A percentile compares a stretch with the other conserved stretches of the same genome.
phyloP scores from a whole-genome alignment of 2,888 invertebrate species.

The Nasonia oneida region DNA sequence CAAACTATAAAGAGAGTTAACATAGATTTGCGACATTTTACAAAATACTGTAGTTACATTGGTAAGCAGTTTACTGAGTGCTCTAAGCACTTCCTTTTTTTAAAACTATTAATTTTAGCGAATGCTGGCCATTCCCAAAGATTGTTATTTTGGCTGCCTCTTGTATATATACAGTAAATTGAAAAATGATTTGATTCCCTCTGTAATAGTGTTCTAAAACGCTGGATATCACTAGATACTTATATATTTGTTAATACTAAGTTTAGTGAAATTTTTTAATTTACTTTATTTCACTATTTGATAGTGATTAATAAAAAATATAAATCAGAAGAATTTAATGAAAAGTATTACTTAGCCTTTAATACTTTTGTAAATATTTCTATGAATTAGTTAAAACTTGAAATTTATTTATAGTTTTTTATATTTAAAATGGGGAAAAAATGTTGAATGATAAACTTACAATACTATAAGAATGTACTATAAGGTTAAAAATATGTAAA shows the following conservation, averaged over 20 bases:
- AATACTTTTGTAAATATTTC: constrained; percentile 43
- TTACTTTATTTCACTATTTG: not conserved
- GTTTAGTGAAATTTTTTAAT: constrained; percentile 5
- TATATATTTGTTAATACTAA: constrained; percentile 14
- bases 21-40: constrained; percentile 3
- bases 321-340: constrained; percentile 25
- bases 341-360: constrained; percentile 26
- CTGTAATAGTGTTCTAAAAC: constrained; percentile 22
- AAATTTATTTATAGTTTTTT: constrained; percentile 6
- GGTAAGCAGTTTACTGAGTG: not conserved
- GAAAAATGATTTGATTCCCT: constrained; percentile 38
- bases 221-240: constrained; percentile 54
- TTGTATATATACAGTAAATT: constrained; percentile 47
- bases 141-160: constrained; percentile 62
- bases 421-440: not conserved
- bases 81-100: constrained; percentile 40
- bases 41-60: constrained; percentile 20
- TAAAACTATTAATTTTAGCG: constrained; percentile 53
- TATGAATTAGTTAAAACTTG: constrained; percentile 4
- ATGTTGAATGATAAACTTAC: not conserved
- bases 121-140: constrained; percentile 68
- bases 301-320: constrained; percentile 1
- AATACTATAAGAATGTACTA: not conserved
- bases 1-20: constrained; percentile 1
- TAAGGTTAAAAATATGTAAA: not conserved